A percentile compares a stretch with the other conserved stretches of the same genome.
Evolutionary conservation across 1,140 invertebrate genomes (phyloP).

Genomic region (Drosophila willistoni): DNA sequence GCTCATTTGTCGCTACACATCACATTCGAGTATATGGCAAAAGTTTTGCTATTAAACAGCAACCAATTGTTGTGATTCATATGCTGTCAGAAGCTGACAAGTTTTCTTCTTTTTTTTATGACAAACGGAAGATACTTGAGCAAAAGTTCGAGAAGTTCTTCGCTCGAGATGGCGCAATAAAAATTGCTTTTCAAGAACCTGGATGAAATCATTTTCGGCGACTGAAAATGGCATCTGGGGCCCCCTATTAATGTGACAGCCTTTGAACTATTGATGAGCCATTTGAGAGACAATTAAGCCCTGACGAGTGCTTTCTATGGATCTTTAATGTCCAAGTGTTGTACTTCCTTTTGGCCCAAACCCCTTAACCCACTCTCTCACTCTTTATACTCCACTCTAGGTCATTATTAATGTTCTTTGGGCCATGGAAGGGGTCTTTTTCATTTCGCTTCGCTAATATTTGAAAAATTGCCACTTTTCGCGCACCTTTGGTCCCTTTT

Average conservation of each 20-base stretch:
- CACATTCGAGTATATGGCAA: slow-evolving; percentile 52
- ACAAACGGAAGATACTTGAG: slow-evolving; percentile 76
- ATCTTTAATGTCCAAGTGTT: slow-evolving; percentile 4
- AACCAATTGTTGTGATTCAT: slow-evolving; percentile 77
- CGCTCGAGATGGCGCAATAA: slow-evolving; percentile 55
- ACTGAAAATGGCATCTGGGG: slow-evolving; percentile 43
- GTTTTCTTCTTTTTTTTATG: slow-evolving; percentile 51
- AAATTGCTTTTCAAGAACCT: slow-evolving; percentile 48
- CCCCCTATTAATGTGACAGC: slow-evolving; percentile 47
- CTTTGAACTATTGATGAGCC: slow-evolving; percentile 79
- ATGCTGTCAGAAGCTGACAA: slow-evolving; percentile 56
- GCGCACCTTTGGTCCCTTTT: slow-evolving; percentile 58
- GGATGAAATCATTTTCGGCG: slow-evolving; percentile 34
- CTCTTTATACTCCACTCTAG: background rate
- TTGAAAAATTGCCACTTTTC: slow-evolving; percentile 70
- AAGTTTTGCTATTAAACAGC: slow-evolving; percentile 75
- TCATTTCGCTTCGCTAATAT: slow-evolving; percentile 54
- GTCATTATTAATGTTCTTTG: slow-evolving; percentile 66
- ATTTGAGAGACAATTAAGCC: slow-evolving; percentile 68
- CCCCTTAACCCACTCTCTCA: background rate
- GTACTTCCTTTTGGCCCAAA: background rate
- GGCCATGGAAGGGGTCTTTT: slow-evolving; percentile 18
- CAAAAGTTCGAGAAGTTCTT: slow-evolving; percentile 48
- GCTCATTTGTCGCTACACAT: slow-evolving; percentile 62
- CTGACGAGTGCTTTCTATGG: slow-evolving; percentile 39